Conservation (phyloP, 2,888 invertebrate species). For the Lycophotia porphyrea region DNA sequence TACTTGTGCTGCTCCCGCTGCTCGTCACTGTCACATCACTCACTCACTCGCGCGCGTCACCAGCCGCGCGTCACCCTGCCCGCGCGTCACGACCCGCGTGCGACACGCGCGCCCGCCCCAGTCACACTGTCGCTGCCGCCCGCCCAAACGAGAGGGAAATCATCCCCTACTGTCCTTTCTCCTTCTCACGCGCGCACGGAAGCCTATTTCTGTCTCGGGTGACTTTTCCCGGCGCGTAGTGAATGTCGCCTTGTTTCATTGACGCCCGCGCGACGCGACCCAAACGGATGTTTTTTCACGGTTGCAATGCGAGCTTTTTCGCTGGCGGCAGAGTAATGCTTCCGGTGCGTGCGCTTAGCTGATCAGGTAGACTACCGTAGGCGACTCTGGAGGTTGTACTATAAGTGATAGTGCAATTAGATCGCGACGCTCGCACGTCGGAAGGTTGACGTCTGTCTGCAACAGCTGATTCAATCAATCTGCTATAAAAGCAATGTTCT, state of each 20-base stretch:
- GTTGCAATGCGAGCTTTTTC: slow-evolving; percentile 54
- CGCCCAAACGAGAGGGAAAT: slow-evolving; percentile 87
- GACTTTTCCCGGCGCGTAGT: slow-evolving; percentile 76
- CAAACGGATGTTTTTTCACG: slow-evolving; percentile 71
- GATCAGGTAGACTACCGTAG: not conserved
- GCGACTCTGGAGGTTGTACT: not conserved
- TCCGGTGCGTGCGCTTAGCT: slow-evolving; percentile 11
- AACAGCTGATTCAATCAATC: slow-evolving; percentile 9
- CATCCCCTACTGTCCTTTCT: slow-evolving; percentile 73
- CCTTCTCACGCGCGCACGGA: slow-evolving; percentile 67
- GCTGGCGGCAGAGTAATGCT: slow-evolving; percentile 29
- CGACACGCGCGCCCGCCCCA: slow-evolving; percentile 73
- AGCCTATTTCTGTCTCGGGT: slow-evolving; percentile 69
- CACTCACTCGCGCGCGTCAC: slow-evolving; percentile 47
- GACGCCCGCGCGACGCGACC: slow-evolving; percentile 77
- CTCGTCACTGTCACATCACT: slow-evolving; percentile 47
- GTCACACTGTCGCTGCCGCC: slow-evolving; percentile 77
- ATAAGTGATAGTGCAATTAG: not conserved
- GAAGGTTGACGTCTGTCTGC: not conserved
- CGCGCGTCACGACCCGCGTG: slow-evolving; percentile 55
- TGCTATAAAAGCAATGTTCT: not conserved
- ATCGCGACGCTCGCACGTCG: not conserved
- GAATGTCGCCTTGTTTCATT: slow-evolving; percentile 85
- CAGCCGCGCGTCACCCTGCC: slow-evolving; percentile 33
- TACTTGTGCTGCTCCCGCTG: not conserved